A percentile compares a stretch with the other conserved stretches of the same genome.
These are phyloP conservation scores for Ophthalmolycus amberensis DNA, from an alignment of 2,113 vertebrate species.

Conservation along the genomic window DNA sequence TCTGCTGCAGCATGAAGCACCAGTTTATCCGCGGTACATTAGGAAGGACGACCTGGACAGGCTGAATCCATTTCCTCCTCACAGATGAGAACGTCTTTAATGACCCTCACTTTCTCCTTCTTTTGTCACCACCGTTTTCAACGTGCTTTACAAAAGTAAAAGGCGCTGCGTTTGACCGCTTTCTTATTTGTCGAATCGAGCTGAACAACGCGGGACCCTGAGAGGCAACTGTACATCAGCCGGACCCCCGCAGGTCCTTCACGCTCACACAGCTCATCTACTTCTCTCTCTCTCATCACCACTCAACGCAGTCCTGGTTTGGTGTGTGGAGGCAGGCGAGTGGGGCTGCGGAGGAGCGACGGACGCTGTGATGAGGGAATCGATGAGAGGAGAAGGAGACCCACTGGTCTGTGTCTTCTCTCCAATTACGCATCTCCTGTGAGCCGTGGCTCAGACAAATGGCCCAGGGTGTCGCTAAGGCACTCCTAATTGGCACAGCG, in stretches of 20 bases:
- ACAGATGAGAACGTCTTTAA: background rate
- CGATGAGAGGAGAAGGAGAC: conserved; percentile 43
- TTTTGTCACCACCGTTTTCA: background rate
- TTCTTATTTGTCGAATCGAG: conserved; percentile 54
- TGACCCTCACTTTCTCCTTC: conserved; percentile 23
- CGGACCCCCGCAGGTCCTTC: conserved; percentile 45
- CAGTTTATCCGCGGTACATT: background rate
- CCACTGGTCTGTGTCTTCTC: conserved; percentile 65
- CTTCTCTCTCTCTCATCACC: conserved; percentile 61
- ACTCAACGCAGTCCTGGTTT: conserved; percentile 21
- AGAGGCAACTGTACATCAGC: conserved; percentile 54
- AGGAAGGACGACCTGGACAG: background rate
- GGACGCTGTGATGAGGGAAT: conserved; percentile 37
- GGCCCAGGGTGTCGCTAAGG: conserved; percentile 61
- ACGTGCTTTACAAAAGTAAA: conserved; percentile 11
- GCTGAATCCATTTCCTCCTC: conserved; percentile 21
- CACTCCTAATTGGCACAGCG: conserved; percentile 73
- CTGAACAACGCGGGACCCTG: conserved; percentile 36
- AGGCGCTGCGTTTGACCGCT: conserved; percentile 29
- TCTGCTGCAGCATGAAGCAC: background rate
- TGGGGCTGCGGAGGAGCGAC: background rate
- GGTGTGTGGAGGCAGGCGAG: conserved; percentile 21
- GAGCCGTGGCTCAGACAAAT: conserved; percentile 64
- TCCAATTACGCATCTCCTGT: conserved; percentile 72
- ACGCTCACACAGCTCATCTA: conserved; percentile 48